Evolutionary conservation across 2,888 invertebrate species (phyloP).

Genomic region (Dicycla oo): DNA sequence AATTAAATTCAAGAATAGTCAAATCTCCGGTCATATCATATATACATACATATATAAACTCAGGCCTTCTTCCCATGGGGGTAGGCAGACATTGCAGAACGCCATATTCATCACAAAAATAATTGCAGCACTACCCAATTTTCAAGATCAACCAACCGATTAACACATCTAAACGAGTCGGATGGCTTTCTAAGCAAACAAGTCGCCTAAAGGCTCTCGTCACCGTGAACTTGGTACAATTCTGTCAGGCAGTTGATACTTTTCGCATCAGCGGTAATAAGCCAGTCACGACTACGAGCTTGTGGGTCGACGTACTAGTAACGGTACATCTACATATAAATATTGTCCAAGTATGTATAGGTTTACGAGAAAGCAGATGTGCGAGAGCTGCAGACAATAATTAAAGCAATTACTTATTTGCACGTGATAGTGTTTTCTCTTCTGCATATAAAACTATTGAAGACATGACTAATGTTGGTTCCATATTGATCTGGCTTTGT

Average conservation of each 20-base stretch:
- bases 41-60: no score
- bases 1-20: background rate
- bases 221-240: conserved; percentile 71
- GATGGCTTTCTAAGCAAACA: conserved; percentile 52
- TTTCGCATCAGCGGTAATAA: conserved; percentile 70
- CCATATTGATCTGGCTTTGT: background rate
- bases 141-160: conserved; percentile 54
- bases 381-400: conserved; percentile 12
- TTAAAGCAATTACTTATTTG: conserved; percentile 22
- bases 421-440: conserved; percentile 20
- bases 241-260: conserved; percentile 52
- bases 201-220: conserved; percentile 46
- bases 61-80: no score
- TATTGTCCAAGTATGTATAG: conserved; percentile 45
- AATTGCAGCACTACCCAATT: conserved; percentile 5
- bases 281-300: conserved; percentile 77
- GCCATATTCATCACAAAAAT: background rate
- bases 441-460: background rate
- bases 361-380: conserved; percentile 41
- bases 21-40: background rate
- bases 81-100: no score
- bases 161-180: conserved; percentile 40
- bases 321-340: conserved; percentile 67
- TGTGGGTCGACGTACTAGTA: conserved; percentile 75
- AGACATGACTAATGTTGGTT: background rate